A percentile compares a stretch with the other conserved stretches of the same genome.
Conservation (phyloP, 30 jellyfish, hydroid and myxozoan species). For the Aurelia sp. region DNA sequence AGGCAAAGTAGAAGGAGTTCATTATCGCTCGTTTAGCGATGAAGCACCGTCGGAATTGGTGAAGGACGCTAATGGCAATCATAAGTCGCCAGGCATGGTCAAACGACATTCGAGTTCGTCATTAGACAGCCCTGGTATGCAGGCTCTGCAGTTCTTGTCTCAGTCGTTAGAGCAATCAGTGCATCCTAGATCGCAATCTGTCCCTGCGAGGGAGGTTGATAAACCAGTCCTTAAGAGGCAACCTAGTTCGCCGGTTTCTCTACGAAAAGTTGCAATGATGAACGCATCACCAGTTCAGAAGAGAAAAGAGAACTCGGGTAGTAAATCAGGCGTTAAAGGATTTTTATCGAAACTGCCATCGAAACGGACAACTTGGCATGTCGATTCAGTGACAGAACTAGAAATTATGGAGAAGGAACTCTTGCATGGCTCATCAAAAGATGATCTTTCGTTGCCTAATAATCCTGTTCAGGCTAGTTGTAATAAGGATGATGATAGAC, state of each 20-base stretch:
- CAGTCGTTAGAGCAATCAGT: constrained; percentile 73
- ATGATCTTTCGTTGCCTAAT: constrained; percentile 49
- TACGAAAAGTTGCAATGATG: constrained; percentile 58
- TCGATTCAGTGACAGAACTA: constrained; percentile 37
- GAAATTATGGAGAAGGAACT: constrained; percentile 45
- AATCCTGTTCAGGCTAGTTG: background rate
- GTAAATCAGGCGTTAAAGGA: background rate
- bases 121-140: constrained; percentile 82
- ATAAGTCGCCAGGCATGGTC: constrained; percentile 6
- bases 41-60: background rate
- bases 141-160: constrained; percentile 80
- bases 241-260: constrained; percentile 45
- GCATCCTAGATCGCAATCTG: constrained; percentile 39
- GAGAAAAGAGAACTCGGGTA: constrained; percentile 4
- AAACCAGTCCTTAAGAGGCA: background rate
- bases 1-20: constrained; percentile 11
- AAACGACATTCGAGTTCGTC: constrained; percentile 21
- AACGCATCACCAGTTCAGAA: constrained; percentile 63
- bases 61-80: constrained; percentile 45
- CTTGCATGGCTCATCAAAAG: constrained; percentile 37
- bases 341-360: constrained; percentile 33
- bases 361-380: constrained; percentile 73
- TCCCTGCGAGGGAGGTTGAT: background rate
- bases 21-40: constrained; percentile 68
- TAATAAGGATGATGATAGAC: constrained; percentile 16